Evolutionary conservation across 1,140 invertebrate genomes (phyloP).

Genomic region (Aradophagus sp.): DNA sequence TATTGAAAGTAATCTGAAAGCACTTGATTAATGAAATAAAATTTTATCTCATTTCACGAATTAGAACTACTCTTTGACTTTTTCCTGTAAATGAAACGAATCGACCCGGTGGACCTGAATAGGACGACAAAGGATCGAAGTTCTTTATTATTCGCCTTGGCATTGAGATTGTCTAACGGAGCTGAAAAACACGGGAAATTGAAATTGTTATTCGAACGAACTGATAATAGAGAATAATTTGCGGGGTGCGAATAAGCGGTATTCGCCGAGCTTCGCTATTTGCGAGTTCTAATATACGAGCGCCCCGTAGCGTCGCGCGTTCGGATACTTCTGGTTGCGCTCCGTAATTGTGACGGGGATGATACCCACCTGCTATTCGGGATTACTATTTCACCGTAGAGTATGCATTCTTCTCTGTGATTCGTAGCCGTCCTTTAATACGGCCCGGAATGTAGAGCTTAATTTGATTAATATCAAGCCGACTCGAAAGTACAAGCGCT

Average conservation of each 20-base stretch:
- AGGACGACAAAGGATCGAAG: too few species aligned
- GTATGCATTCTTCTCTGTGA: slow-evolving; percentile 47
- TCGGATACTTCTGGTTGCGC: slow-evolving; percentile 65
- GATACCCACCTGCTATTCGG: slow-evolving; percentile 59
- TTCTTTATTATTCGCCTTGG: too few species aligned
- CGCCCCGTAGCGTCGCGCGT: slow-evolving; percentile 60
- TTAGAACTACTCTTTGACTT: too few species aligned
- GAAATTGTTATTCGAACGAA: slow-evolving; percentile 61
- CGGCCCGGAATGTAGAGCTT: slow-evolving; percentile 55
- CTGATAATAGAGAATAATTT: slow-evolving; percentile 63
- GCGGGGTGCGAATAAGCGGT: slow-evolving; percentile 39
- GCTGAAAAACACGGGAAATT: slow-evolving; percentile 27
- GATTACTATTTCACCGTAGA: slow-evolving; percentile 53
- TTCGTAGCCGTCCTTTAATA: slow-evolving; percentile 51
- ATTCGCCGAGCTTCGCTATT: slow-evolving; percentile 57
- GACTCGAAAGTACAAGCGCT: slow-evolving; percentile 37
- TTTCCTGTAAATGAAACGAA: too few species aligned
- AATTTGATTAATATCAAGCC: slow-evolving; percentile 56
- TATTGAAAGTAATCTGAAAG: too few species aligned
- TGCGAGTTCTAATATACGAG: slow-evolving; percentile 64
- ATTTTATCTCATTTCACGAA: too few species aligned
- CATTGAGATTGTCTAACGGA: too few species aligned
- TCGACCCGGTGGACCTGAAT: too few species aligned
- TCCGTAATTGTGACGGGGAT: slow-evolving; percentile 62
- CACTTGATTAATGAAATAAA: too few species aligned